A percentile compares a stretch with the other conserved stretches of the same genome.
Conservation (phyloP, 2,113 vertebrate species). For the Petromus typicus region DNA sequence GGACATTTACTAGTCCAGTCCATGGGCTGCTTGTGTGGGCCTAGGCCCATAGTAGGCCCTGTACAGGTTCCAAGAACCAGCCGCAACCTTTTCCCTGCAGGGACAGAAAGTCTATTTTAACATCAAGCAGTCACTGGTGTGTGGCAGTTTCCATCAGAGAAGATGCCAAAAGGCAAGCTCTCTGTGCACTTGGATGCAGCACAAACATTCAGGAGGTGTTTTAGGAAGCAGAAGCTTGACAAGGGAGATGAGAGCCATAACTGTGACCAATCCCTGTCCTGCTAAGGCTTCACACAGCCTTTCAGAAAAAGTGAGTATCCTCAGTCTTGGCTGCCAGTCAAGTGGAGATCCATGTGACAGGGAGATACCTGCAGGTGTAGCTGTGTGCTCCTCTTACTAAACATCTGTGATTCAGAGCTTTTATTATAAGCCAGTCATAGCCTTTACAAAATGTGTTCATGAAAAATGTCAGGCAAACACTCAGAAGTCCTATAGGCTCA, state of each 20-base stretch:
- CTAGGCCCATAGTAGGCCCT: not conserved
- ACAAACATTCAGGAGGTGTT: not conserved
- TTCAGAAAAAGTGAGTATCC: not conserved
- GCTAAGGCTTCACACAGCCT: not conserved
- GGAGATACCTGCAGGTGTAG: not conserved
- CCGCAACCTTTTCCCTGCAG: not conserved
- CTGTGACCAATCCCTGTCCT: not conserved
- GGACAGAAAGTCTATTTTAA: not conserved
- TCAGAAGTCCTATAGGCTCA: not conserved
- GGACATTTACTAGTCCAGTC: not conserved
- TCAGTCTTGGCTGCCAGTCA: not conserved
- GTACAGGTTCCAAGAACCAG: not conserved
- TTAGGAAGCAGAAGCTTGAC: not conserved
- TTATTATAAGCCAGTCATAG: not conserved
- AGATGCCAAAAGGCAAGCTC: not conserved
- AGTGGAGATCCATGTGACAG: not conserved
- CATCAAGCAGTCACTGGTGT: not conserved
- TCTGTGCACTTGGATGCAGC: not conserved
- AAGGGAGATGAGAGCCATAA: not conserved
- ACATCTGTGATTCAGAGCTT: not conserved
- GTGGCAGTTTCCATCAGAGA: not conserved
- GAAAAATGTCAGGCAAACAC: not conserved
- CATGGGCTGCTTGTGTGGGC: not conserved
- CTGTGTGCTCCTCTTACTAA: not conserved
- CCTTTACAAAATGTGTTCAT: not conserved